A percentile compares a stretch with the other conserved stretches of the same genome.
Evolutionary conservation across 2,888 invertebrate genomes (phyloP).

Genomic region (Ichneumon xanthorius): DNA sequence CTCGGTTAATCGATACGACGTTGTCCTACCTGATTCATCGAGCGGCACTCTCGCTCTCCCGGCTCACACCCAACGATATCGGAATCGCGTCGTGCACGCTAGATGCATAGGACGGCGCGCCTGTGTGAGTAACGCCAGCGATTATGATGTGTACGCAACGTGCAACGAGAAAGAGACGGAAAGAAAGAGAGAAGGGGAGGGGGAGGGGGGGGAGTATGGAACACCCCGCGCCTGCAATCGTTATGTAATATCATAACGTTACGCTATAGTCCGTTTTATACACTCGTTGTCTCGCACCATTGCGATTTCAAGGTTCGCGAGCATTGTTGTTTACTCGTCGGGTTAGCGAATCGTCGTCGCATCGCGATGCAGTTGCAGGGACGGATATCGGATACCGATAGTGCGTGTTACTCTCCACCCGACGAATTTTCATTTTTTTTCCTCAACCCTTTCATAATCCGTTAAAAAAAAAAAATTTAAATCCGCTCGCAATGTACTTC

Average conservation of each 20-base stretch:
- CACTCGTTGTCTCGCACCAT: conserved; percentile 79
- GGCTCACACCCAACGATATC: conserved; percentile 40
- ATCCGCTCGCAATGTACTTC: too few species aligned
- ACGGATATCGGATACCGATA: conserved; percentile 62
- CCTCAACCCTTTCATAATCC: neutral
- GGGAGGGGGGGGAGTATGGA: neutral
- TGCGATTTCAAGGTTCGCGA: conserved; percentile 79
- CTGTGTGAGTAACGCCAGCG: conserved; percentile 5
- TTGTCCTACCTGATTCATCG: conserved; percentile 61
- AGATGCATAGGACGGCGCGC: neutral
- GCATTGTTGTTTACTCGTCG: conserved; percentile 80
- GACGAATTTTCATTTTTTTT: conserved; percentile 5
- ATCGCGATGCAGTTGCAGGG: conserved; percentile 69
- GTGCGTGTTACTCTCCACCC: neutral
- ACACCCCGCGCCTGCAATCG: conserved; percentile 67
- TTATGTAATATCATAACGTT: conserved; percentile 80
- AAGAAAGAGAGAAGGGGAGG: conserved; percentile 16
- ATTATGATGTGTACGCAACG: neutral
- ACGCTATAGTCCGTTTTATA: conserved; percentile 77
- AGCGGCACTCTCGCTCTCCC: conserved; percentile 53
- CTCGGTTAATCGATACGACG: conserved; percentile 56
- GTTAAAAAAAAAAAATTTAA: too few species aligned
- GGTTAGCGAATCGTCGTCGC: conserved; percentile 75
- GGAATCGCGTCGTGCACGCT: conserved; percentile 44
- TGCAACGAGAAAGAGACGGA: conserved; percentile 47